Percentiles rank a stretch among this genome's conserved stretches.
These are phyloP conservation scores for Manacus vitellinus DNA, from an alignment of 2,113 vertebrate genomes.

Conservation along the genomic window DNA sequence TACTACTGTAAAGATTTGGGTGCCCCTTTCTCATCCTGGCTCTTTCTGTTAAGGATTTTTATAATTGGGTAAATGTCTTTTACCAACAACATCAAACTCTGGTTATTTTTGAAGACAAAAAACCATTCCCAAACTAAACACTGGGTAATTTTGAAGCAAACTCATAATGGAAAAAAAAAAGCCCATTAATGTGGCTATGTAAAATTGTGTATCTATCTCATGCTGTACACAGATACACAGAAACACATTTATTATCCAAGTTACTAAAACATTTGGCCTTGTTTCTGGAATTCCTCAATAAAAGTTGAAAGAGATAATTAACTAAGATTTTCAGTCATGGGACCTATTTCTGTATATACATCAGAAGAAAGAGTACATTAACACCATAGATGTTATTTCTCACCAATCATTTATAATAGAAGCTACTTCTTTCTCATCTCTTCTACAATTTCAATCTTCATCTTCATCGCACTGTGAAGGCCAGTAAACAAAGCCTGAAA, in stretches of 20 bases:
- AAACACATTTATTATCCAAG: background rate
- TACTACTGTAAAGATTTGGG: background rate
- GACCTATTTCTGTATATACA: background rate
- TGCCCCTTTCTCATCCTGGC: background rate
- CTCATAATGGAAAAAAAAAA: background rate
- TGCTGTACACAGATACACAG: background rate
- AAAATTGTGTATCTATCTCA: background rate
- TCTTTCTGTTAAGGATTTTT: background rate
- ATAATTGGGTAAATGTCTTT: background rate
- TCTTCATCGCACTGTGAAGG: background rate
- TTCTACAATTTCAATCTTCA: background rate
- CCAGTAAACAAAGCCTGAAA: background rate
- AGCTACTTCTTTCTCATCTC: background rate
- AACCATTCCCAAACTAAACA: background rate
- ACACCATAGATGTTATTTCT: background rate
- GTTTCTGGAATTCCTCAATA: background rate
- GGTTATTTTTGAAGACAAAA: background rate
- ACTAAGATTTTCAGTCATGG: background rate
- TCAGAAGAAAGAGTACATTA: background rate
- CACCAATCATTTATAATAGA: background rate
- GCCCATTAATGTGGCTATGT: background rate
- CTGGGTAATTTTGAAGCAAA: background rate
- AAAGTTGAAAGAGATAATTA: background rate
- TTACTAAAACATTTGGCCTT: background rate
- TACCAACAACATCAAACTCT: background rate